Base-by-base conservation (phyloP, 2,888 invertebrate species). In the Asteroscopus sphinx region DNA sequence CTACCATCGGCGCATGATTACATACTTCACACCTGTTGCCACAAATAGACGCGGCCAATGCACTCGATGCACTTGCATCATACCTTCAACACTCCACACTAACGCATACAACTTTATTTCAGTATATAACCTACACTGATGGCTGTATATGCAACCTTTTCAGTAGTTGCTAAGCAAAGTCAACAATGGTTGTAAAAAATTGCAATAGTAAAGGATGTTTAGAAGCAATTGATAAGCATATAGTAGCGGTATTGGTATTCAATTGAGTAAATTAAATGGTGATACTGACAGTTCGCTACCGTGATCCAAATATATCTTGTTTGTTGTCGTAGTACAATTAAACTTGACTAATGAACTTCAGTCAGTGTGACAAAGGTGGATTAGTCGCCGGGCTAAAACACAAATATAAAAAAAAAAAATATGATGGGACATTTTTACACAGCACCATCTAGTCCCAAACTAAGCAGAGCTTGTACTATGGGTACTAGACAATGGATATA, bases 11-110 rank as follows among this genome's bases (percentile, higher is more conserved):
- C 33, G 48, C 47, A 46, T 59, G 56, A 68, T 68, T 62, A 71
- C 46, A 60, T 32, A 35, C 26, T 37, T 63, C 25, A 53, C 90
- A 90, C 89, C 90, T 90, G 90, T 74, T 77, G 65, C 80, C 82
- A 48, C 70, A 87, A 88, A 90, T 91, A 91, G 81, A 46, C 6
- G 35, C 69, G 90, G 88, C 72, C 90, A 85, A 81, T 88, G 90
- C 89, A 88, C 90, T 79, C 82, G 28, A 78, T 80, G 79, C 81
- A 86, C 80, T 80, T 82, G 78, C 81, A 70, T 47, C 53, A 57
- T 59, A 67, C 59, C 41, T 33, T 26, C 32, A 74, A 36, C 15
- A 40, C 30, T 3, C 6, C 13, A 44, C 5, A 6, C 11, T 21
- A 16, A 47, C 3, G 1, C 0, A 5, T 12, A 13, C 51, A 6